Percentiles rank a stretch among this genome's conserved stretches.
These are phyloP conservation scores for Seriola rivoliana DNA, from an alignment of 2,113 vertebrate genomes.

Conservation along the genomic window DNA sequence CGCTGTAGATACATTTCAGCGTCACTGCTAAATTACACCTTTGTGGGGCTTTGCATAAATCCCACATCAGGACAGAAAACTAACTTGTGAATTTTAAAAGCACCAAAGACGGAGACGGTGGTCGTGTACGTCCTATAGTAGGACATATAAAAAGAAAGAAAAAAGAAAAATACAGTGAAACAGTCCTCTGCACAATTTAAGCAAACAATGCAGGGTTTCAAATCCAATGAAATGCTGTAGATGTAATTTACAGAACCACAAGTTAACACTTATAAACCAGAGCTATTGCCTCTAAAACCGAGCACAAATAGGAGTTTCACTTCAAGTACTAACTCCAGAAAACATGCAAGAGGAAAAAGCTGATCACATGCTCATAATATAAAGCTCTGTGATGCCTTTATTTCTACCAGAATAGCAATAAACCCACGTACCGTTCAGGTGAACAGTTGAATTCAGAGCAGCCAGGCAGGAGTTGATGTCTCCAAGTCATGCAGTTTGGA, in stretches of 20 bases:
- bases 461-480: slow-evolving; percentile 51
- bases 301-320: slow-evolving; percentile 6
- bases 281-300: neutral
- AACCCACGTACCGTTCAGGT: slow-evolving; percentile 52
- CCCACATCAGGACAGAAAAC: neutral
- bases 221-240: neutral
- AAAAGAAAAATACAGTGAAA: neutral
- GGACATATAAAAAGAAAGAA: neutral
- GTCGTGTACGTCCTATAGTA: neutral
- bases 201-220: slow-evolving; percentile 1
- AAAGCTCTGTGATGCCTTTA: neutral
- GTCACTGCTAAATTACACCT: slow-evolving; percentile 3
- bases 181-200: neutral
- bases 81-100: neutral
- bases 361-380: neutral
- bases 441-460: slow-evolving; percentile 35
- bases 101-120: neutral
- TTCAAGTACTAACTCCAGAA: neutral
- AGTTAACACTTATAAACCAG: neutral
- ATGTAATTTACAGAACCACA: neutral
- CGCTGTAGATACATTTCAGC: neutral
- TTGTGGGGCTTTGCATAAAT: neutral
- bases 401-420: neutral
- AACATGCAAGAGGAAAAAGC: neutral
- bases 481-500: slow-evolving; percentile 62